A percentile compares a stretch with the other conserved stretches of the same genome.
Evolutionary conservation across 2,113 vertebrate genomes (phyloP).

Genomic region (Dryoscopus gambensis): DNA sequence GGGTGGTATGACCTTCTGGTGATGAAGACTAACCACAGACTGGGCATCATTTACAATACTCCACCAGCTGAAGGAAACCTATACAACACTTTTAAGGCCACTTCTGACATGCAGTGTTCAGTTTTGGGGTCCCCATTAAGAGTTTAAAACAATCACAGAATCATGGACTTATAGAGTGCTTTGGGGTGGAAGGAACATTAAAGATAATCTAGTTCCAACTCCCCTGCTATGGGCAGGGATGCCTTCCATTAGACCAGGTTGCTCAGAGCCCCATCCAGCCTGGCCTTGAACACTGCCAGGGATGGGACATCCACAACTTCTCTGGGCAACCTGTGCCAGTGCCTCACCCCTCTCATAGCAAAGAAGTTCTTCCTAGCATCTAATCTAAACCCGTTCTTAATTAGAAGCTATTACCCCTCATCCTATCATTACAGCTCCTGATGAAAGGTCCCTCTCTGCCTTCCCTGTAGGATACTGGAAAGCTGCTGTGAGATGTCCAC

Average conservation of each 20-base stretch:
- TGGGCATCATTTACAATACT: neutral
- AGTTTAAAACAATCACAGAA: neutral
- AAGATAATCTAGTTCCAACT: neutral
- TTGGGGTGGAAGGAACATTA: neutral
- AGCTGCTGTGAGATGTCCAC: neutral
- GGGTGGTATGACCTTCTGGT: neutral
- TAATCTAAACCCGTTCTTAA: neutral
- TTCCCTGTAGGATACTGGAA: neutral
- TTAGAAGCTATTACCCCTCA: neutral
- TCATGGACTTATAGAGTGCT: neutral
- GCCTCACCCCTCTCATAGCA: neutral
- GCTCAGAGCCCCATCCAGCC: neutral
- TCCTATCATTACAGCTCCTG: too few species aligned
- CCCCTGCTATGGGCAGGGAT: neutral
- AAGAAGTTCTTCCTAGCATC: neutral
- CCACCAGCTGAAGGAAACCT: neutral
- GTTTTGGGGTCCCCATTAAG: neutral
- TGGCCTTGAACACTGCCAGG: neutral
- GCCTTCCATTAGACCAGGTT: neutral
- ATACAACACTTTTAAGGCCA: neutral
- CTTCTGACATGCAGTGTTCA: neutral
- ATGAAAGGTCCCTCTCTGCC: neutral
- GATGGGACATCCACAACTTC: neutral
- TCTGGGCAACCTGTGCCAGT: neutral
- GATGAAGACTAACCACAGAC: neutral